Percentiles rank a stretch among this genome's conserved stretches.
These are phyloP conservation scores for Eristalinus aeneus DNA, from an alignment of 2,888 invertebrate genomes.

Conservation along the genomic window DNA sequence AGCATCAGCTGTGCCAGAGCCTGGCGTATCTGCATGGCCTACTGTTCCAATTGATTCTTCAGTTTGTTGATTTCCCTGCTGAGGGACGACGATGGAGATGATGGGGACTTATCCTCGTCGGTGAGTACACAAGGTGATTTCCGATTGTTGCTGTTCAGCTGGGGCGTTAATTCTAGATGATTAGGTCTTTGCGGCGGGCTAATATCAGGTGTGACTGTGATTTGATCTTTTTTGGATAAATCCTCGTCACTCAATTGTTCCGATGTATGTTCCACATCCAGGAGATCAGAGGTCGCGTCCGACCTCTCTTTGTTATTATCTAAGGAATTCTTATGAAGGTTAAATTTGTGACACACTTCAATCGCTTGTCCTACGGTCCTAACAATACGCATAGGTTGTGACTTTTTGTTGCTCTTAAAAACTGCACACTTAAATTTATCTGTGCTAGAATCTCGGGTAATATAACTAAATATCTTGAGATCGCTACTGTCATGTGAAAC, in stretches of 20 bases:
- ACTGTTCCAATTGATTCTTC: slow-evolving; percentile 95
- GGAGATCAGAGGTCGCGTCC: slow-evolving; percentile 79
- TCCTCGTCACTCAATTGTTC: slow-evolving; percentile 81
- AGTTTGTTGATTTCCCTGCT: slow-evolving; percentile 88
- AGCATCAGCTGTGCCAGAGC: slow-evolving; percentile 94
- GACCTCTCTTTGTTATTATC: slow-evolving; percentile 81
- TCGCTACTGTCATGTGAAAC: slow-evolving; percentile 99
- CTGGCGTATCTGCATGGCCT: slow-evolving; percentile 96
- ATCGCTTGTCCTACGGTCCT: slow-evolving; percentile 99
- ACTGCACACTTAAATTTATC: slow-evolving; percentile 99
- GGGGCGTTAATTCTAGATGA: slow-evolving; percentile 80
- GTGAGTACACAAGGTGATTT: slow-evolving; percentile 77
- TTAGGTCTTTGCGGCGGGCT: slow-evolving; percentile 79
- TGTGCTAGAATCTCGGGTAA: slow-evolving; percentile 96
- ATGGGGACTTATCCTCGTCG: slow-evolving; percentile 78
- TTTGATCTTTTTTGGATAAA: slow-evolving; percentile 82
- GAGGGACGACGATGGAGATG: slow-evolving; percentile 78
- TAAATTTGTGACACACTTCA: slow-evolving; percentile 99
- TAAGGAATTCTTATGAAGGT: slow-evolving; percentile 83
- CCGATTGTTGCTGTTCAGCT: slow-evolving; percentile 76
- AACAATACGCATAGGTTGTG: slow-evolving; percentile 99
- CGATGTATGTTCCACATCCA: slow-evolving; percentile 80
- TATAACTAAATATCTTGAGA: slow-evolving; percentile 99
- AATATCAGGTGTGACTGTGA: slow-evolving; percentile 77
- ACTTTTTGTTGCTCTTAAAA: slow-evolving; percentile 99